Evolutionary conservation across 2,888 invertebrate genomes (phyloP).

Genomic region (Drosophila infuscata): DNA sequence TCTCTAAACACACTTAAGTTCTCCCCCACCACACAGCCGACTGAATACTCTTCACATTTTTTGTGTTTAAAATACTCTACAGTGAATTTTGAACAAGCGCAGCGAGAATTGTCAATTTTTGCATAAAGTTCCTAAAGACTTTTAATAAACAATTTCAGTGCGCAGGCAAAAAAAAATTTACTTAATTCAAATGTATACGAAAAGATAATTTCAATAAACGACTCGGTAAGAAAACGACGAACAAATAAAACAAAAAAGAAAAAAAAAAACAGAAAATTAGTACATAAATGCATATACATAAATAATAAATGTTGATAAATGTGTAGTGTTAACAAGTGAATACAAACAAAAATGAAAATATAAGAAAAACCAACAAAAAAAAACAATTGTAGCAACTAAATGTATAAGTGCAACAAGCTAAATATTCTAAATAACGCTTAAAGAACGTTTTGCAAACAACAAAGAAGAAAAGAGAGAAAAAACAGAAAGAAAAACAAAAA

Average conservation of each 20-base stretch:
- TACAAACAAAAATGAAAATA: conserved; percentile 14
- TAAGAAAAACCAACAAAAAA: conserved; percentile 8
- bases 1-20: conserved; percentile 9
- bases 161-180: conserved; percentile 19
- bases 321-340: conserved; percentile 74
- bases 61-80: conserved; percentile 20
- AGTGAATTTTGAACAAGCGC: conserved; percentile 26
- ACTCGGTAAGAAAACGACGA: conserved; percentile 30
- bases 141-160: conserved; percentile 43
- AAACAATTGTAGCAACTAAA: conserved; percentile 43
- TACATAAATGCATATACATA: conserved; percentile 45
- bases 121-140: conserved; percentile 66
- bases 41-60: conserved; percentile 23
- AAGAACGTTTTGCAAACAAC: conserved; percentile 42
- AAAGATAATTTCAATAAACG: conserved; percentile 35
- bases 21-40: conserved; percentile 13
- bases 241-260: conserved; percentile 26
- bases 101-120: conserved; percentile 33
- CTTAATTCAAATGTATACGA: conserved; percentile 65
- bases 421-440: conserved; percentile 60
- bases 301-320: conserved; percentile 78
- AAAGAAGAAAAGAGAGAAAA: background rate
- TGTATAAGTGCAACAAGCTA: conserved; percentile 55
- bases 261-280: conserved; percentile 27
- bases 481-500: background rate